These are phyloP conservation scores for Timema cristinae DNA, from an alignment of 2,888 invertebrate genomes.

Conservation along the genomic window DNA sequence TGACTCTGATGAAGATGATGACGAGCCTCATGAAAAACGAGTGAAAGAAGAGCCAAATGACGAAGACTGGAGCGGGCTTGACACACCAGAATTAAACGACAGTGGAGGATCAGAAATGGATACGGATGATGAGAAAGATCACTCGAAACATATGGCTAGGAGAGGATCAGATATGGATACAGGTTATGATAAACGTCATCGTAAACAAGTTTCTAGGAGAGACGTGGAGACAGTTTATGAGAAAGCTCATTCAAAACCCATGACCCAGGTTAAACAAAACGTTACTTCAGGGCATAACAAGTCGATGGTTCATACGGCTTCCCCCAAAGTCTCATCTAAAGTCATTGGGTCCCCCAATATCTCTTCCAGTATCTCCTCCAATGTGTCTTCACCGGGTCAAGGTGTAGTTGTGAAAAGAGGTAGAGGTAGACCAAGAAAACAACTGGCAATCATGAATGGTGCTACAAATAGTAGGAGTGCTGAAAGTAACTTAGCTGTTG, in stretches of 20 bases:
- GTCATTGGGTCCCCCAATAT: too few species aligned
- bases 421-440: slow-evolving; percentile 24
- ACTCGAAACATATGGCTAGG: neutral
- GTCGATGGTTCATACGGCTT: too few species aligned
- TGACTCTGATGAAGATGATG: slow-evolving; percentile 47
- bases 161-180: too few species aligned
- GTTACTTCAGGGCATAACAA: too few species aligned
- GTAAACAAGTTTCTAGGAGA: too few species aligned
- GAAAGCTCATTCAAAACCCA: too few species aligned
- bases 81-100: slow-evolving; percentile 11
- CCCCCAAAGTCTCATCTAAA: too few species aligned
- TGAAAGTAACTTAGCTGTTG: slow-evolving; percentile 23
- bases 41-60: slow-evolving; percentile 52
- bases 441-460: slow-evolving; percentile 21
- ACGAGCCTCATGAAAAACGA: slow-evolving; percentile 51
- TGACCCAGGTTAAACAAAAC: too few species aligned
- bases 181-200: too few species aligned
- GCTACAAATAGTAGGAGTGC: slow-evolving; percentile 17
- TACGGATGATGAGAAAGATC: slow-evolving; percentile 16
- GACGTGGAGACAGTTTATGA: too few species aligned
- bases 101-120: slow-evolving; percentile 19
- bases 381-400: too few species aligned
- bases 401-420: slow-evolving; percentile 20
- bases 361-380: too few species aligned
- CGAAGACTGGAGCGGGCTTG: slow-evolving; percentile 44